These are phyloP conservation scores for Scolopax rusticola DNA, from an alignment of 2,797 vertebrate genomes.

Conservation along the genomic window DNA sequence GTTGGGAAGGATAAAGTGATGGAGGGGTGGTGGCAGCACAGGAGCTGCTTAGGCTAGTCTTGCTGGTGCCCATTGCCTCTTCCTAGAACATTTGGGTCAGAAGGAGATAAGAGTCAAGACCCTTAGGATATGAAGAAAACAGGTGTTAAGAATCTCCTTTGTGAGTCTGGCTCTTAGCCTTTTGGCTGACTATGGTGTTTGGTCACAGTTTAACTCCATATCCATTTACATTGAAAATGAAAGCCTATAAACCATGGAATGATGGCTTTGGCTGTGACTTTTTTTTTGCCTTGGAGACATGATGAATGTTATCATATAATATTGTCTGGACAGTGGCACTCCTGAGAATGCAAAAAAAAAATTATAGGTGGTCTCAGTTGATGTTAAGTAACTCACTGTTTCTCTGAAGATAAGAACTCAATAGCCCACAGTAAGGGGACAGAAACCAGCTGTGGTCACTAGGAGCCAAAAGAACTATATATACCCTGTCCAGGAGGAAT, in stretches of 20 bases:
- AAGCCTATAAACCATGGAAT: background rate
- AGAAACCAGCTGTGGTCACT: constrained; percentile 37
- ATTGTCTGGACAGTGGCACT: background rate
- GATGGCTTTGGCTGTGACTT: background rate
- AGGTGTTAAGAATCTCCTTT: background rate
- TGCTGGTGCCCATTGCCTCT: background rate
- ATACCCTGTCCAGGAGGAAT: constrained; percentile 14
- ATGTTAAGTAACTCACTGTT: constrained; percentile 35
- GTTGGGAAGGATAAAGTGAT: background rate
- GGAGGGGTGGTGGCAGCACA: background rate
- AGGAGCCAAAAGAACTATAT: constrained; percentile 12
- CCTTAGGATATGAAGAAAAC: background rate
- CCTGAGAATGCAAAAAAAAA: background rate
- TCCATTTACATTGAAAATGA: constrained; percentile 7
- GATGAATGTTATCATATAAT: background rate
- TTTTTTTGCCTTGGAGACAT: background rate
- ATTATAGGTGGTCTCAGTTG: constrained; percentile 1
- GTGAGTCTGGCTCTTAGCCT: background rate
- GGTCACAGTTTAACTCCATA: background rate
- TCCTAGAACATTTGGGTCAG: background rate
- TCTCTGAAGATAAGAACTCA: constrained; percentile 47
- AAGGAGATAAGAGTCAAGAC: background rate
- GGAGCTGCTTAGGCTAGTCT: background rate
- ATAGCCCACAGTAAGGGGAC: background rate
- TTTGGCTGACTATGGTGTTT: background rate